Evolutionary conservation across 2,888 invertebrate species (phyloP).

Genomic region (Phyllotreta striolata): DNA sequence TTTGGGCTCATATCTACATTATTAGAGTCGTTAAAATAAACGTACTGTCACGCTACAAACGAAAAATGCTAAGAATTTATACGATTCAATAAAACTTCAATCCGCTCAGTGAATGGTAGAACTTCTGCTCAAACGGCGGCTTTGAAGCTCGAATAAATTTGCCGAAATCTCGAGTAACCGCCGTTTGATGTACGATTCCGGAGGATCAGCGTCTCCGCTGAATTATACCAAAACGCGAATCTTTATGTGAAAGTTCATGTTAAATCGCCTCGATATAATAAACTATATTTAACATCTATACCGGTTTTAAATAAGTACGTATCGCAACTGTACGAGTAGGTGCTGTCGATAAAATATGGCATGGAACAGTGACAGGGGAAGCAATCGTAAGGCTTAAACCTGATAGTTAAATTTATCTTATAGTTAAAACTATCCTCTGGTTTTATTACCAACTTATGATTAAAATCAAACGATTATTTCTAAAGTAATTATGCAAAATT

Average conservation of each 20-base stretch:
- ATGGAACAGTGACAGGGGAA: constrained; percentile 27
- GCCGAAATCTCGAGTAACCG: constrained; percentile 56
- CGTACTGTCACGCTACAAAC: constrained; percentile 26
- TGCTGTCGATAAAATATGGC: constrained; percentile 47
- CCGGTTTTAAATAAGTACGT: constrained; percentile 45
- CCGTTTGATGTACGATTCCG: constrained; percentile 52
- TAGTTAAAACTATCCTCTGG: no score
- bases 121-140: no score
- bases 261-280: constrained; percentile 55
- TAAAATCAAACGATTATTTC: no score
- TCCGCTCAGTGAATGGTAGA: no score
- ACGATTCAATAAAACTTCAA: no score
- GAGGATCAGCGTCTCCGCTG: constrained; percentile 54
- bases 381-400: neutral
- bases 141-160: constrained; percentile 46
- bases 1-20: constrained; percentile 24
- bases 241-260: constrained; percentile 57
- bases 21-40: constrained; percentile 34
- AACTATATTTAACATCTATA: constrained; percentile 51
- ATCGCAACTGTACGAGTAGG: constrained; percentile 41
- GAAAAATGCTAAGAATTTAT: neutral
- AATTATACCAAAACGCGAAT: constrained; percentile 51
- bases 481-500: no score
- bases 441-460: no score
- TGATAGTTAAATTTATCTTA: no score